A percentile compares a stretch with the other conserved stretches of the same genome.
Evolutionary conservation across 2,113 vertebrate genomes (phyloP).

Genomic region (Felis chaus): DNA sequence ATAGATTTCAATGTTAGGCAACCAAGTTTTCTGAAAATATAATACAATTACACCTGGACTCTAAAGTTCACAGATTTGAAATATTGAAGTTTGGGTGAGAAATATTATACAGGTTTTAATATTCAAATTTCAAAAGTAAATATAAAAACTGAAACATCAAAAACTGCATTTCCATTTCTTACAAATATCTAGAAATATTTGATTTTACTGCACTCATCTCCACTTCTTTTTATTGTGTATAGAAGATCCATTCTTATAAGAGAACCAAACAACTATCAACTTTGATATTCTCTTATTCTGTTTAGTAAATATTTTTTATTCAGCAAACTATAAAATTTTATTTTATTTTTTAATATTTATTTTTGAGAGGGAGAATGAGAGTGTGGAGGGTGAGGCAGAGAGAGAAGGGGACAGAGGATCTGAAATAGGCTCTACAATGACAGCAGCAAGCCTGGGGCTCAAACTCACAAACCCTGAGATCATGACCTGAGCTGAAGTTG

Average conservation of each 20-base stretch:
- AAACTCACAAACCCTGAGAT: no score
- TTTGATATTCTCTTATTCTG: background rate
- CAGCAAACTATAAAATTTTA: background rate
- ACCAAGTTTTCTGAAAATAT: background rate
- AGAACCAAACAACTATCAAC: background rate
- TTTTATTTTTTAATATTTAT: no score
- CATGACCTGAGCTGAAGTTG: no score
- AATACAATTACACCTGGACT: background rate
- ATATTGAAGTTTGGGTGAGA: background rate
- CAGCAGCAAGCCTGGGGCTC: no score
- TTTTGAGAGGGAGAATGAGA: no score
- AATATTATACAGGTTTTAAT: background rate
- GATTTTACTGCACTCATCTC: background rate
- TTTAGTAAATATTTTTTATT: background rate
- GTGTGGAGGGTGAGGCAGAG: no score
- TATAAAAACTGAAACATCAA: background rate
- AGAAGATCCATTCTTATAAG: background rate
- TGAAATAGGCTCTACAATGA: no score
- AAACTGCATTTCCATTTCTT: background rate
- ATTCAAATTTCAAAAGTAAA: constrained; percentile 49
- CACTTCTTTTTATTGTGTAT: background rate
- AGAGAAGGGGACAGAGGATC: no score
- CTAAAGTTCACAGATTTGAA: background rate
- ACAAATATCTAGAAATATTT: background rate
- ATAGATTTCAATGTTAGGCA: background rate